Base-by-base conservation (phyloP, 2,888 invertebrate species). In the Plebejus argus region DNA sequence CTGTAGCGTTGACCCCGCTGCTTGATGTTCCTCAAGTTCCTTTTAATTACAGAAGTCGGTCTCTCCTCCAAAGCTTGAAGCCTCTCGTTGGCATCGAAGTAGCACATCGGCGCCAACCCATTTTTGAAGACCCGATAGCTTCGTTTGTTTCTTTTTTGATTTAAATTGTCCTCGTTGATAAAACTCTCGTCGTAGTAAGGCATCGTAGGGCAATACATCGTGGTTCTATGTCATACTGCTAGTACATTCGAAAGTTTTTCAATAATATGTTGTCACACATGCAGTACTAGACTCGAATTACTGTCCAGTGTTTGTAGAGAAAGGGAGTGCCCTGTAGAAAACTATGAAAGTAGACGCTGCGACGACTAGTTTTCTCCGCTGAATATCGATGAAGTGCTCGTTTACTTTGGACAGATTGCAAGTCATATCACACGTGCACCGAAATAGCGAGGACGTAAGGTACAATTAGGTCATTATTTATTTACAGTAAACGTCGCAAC, bases 381-480 rank as follows among this genome's bases (percentile, higher is more conserved):
- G 81, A 82, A 82, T 82, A 82, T 79, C 78, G 78, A 80, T 81
- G 78, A 79, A 80, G 80, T 81, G 72, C 58, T 61, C 45, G 39
- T 53, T 72, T 39, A 74, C n/a, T 77, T 70, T 33, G 80, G 79
- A 78, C 78, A 81, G 81, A 80, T 78, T 79, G 76, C 78, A 78
- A 79, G 77, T 78, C 81, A 79, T 85, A 82, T 84, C 85, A 84
- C 87, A 88, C 89, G 90, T 85, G 83, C 80, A 87, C 89, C 86
- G 86, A 91, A 93, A 92, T 93, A 92, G 90, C 88, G 79, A 85
- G 86, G 85, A 86, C 86, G 84, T 81, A 83, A 85, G 85, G 85
- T 89, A 92, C 90, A 91, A 93, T 93, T 93, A 93, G 93, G 88
- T 93, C 93, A 94, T 90, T 92, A 90, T 90, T 91, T 93, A 93